Conservation (phyloP, 2,797 vertebrate genomes). For the Ambastaia sidthimunki region DNA sequence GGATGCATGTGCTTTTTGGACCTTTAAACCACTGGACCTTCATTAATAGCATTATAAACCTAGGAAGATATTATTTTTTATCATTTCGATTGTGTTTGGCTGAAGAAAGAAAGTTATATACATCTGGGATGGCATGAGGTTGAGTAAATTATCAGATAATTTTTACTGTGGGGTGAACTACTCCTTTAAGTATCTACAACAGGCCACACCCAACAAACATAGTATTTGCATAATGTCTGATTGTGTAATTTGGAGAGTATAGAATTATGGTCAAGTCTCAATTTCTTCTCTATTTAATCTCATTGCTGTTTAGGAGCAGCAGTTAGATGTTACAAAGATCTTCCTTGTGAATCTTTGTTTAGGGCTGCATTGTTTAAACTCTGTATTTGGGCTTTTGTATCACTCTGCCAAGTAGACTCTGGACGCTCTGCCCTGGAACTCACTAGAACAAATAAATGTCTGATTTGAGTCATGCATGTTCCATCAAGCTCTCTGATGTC, state of each 20-base stretch:
- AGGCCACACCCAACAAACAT: too few relatives aligned
- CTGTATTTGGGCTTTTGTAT: neutral
- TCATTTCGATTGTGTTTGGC: too few relatives aligned
- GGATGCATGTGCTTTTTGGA: too few relatives aligned
- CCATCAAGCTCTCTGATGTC: slow-evolving; percentile 59
- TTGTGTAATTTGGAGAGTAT: neutral
- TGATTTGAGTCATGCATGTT: slow-evolving; percentile 69
- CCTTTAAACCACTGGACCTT: too few relatives aligned
- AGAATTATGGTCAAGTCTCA: neutral
- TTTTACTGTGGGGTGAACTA: neutral
- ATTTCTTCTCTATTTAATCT: neutral
- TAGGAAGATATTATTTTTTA: too few relatives aligned
- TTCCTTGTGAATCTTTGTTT: neutral
- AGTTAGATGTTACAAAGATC: neutral
- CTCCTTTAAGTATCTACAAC: too few relatives aligned
- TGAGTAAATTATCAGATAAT: neutral
- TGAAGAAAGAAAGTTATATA: too few relatives aligned
- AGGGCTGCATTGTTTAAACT: neutral
- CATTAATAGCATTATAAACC: too few relatives aligned
- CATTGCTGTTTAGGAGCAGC: neutral
- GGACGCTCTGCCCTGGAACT: slow-evolving; percentile 55
- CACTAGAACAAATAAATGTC: slow-evolving; percentile 56
- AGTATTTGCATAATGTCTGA: too few relatives aligned
- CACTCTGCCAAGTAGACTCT: slow-evolving; percentile 31
- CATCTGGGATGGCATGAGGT: too few relatives aligned